These are phyloP conservation scores for Terebella lapidaria DNA, from an alignment of 2,888 invertebrate species.

Conservation along the genomic window DNA sequence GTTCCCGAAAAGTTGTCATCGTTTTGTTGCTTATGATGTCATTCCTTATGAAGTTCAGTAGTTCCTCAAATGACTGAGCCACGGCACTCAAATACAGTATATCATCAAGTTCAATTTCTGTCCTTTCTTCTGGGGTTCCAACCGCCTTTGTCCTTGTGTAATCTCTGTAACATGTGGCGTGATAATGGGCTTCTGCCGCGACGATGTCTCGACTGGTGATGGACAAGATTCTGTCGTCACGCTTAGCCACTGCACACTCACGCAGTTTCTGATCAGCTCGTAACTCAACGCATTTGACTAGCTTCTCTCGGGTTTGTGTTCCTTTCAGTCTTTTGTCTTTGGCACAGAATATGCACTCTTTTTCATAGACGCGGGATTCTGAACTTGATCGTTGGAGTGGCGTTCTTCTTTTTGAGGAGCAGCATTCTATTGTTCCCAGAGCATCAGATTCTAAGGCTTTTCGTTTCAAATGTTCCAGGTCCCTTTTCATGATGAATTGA, in stretches of 20 bases:
- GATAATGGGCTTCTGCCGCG: constrained; percentile 5
- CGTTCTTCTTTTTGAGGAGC: background rate
- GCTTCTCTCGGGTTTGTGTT: constrained; percentile 5
- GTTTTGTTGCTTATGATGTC: background rate
- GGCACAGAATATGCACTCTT: constrained; percentile 2
- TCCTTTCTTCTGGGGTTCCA: too few relatives aligned
- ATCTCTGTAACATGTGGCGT: constrained; percentile 4
- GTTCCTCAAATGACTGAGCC: background rate
- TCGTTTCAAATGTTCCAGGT: background rate
- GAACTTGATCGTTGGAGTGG: background rate
- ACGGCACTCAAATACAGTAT: too few relatives aligned
- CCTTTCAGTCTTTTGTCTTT: background rate
- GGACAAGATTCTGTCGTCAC: background rate
- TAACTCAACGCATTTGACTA: constrained; percentile 1
- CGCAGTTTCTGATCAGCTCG: constrained; percentile 1
- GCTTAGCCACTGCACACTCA: constrained; percentile 2
- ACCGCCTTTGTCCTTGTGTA: too few relatives aligned
- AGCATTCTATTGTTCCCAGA: background rate
- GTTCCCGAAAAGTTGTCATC: background rate
- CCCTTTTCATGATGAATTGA: constrained; percentile 3
- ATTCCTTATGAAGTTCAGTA: background rate
- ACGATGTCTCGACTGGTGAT: constrained; percentile 4
- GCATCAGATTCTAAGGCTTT: background rate
- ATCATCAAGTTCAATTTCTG: too few relatives aligned
- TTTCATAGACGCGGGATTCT: constrained; percentile 3